Percentiles rank a stretch among this genome's conserved stretches.
Conservation (phyloP, 2,113 vertebrate species). For the Menidia beryllina region DNA sequence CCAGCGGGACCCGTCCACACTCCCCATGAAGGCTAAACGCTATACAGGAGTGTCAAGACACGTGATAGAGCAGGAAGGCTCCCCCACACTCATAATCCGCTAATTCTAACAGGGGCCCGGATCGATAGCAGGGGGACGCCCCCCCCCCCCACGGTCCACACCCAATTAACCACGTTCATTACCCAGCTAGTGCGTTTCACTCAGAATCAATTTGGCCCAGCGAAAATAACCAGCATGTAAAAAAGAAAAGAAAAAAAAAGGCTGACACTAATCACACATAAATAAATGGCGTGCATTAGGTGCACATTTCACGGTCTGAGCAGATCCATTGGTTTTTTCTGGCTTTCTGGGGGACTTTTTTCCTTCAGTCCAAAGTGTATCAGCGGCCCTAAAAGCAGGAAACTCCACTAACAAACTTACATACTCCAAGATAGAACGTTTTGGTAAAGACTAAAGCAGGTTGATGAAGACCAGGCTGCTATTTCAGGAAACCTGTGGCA, state of each 20-base stretch:
- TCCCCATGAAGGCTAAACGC: conserved; percentile 56
- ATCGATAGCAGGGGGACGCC: conserved; percentile 75
- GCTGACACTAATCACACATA: conserved; percentile 74
- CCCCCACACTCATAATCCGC: conserved; percentile 51
- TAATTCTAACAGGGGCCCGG: too few relatives aligned
- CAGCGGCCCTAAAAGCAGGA: too few relatives aligned
- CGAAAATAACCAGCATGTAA: too few relatives aligned
- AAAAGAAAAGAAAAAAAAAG: conserved; percentile 49
- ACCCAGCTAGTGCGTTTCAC: conserved; percentile 72
- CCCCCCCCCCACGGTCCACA: too few relatives aligned
- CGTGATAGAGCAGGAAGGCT: conserved; percentile 59
- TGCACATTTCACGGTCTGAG: conserved; percentile 65
- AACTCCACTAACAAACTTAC: too few relatives aligned
- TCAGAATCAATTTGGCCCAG: conserved; percentile 80
- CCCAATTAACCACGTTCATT: conserved; percentile 83
- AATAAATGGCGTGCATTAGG: conserved; percentile 71
- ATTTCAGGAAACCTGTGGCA: not conserved
- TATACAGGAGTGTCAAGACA: conserved; percentile 66
- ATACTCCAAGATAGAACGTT: too few relatives aligned
- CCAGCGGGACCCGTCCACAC: conserved; percentile 42
- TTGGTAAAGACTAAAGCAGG: too few relatives aligned
- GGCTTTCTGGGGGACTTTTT: conserved; percentile 14
- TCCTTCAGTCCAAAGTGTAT: not conserved
- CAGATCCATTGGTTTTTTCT: conserved; percentile 54
- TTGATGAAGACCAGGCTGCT: too few relatives aligned